phyloP scores from a whole-genome alignment of 1,140 invertebrate species.

The Panagrolaimus sp. region DNA sequence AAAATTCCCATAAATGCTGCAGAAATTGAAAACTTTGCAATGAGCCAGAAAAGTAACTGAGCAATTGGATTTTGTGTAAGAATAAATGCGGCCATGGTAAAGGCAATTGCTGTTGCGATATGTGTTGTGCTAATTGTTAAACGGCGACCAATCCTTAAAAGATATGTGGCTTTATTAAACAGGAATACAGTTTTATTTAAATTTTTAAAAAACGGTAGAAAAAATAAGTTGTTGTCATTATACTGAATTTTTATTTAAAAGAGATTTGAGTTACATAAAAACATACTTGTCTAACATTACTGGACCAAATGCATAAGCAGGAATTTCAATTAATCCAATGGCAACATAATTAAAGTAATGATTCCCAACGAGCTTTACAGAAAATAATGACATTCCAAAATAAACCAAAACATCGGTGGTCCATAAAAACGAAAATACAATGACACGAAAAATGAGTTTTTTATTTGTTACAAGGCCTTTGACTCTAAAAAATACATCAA shows the following conservation, averaged over 20 bases:
- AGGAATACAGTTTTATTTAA: background rate
- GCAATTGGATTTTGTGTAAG: background rate
- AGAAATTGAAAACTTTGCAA: slow-evolving; percentile 43
- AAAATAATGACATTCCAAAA: slow-evolving; percentile 60
- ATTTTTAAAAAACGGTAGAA: too few species aligned
- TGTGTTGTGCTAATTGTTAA: slow-evolving; percentile 37
- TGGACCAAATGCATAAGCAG: slow-evolving; percentile 48
- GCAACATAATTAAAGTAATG: slow-evolving; percentile 60
- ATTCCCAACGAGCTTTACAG: slow-evolving; percentile 57
- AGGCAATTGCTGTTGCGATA: slow-evolving; percentile 33
- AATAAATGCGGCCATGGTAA: slow-evolving; percentile 34
- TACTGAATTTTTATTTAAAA: too few species aligned
- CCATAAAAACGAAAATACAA: slow-evolving; percentile 28
- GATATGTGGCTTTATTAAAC: too few species aligned
- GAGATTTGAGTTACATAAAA: too few species aligned
- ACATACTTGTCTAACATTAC: slow-evolving; percentile 50
- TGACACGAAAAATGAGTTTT: slow-evolving; percentile 25
- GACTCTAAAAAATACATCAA: slow-evolving; percentile 19
- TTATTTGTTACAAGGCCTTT: slow-evolving; percentile 16
- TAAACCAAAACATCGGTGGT: slow-evolving; percentile 56
- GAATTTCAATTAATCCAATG: slow-evolving; percentile 58
- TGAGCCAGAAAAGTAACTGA: slow-evolving; percentile 34
- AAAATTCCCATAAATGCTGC: slow-evolving; percentile 40
- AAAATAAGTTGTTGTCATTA: too few species aligned
- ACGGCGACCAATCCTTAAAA: slow-evolving; percentile 30